Evolutionary conservation across 2,797 vertebrate genomes (phyloP).

Genomic region (Cyclura pinguis): DNA sequence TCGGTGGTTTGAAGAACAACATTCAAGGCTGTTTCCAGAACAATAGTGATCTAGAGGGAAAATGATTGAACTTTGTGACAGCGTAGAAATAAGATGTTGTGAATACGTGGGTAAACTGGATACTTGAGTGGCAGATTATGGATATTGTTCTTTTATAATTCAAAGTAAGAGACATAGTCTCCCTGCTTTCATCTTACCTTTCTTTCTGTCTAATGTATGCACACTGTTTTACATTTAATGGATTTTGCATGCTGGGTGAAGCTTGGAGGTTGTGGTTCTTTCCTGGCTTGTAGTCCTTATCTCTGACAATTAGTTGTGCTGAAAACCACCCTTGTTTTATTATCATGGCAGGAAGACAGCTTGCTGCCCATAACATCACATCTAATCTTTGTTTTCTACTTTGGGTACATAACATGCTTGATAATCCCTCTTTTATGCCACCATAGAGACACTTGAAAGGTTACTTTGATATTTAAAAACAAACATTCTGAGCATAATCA

Average conservation of each 20-base stretch:
- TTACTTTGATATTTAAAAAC: not conserved
- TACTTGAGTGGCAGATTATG: slow-evolving; percentile 42
- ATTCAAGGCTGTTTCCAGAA: slow-evolving; percentile 49
- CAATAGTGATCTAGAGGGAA: slow-evolving; percentile 1
- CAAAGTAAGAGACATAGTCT: slow-evolving; percentile 53
- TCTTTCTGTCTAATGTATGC: not conserved
- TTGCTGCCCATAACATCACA: not conserved
- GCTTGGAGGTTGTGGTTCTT: not conserved
- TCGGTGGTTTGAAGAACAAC: slow-evolving; percentile 24
- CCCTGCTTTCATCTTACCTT: slow-evolving; percentile 23
- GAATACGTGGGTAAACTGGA: not conserved
- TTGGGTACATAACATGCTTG: rapidly evolving
- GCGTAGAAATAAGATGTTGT: not conserved
- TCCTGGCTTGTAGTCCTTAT: slow-evolving; percentile 63
- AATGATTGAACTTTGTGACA: not conserved
- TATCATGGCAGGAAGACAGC: slow-evolving; percentile 24
- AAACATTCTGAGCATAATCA: too few relatives aligned
- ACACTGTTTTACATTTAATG: slow-evolving; percentile 42
- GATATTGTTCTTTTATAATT: not conserved
- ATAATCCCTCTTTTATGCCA: slow-evolving; percentile 28
- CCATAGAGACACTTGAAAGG: not conserved
- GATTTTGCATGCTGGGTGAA: not conserved
- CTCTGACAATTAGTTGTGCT: slow-evolving; percentile 67
- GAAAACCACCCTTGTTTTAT: slow-evolving; percentile 53
- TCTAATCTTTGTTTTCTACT: slow-evolving; percentile 26